Base-by-base conservation (phyloP, 2,888 invertebrate genomes). In the Ryuthela nishihirai region DNA sequence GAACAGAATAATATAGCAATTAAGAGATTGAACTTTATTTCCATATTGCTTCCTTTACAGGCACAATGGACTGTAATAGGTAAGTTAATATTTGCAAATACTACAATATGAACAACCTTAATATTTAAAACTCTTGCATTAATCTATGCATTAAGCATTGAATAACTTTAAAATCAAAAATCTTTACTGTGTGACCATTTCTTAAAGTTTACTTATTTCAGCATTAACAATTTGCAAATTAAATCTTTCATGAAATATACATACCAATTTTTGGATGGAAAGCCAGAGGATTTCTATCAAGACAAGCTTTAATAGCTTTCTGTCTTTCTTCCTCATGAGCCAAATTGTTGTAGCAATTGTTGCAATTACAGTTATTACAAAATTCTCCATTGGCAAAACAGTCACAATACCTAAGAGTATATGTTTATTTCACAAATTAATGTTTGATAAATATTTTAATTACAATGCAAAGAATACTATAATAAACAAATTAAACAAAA, bases 351-450 rank as follows among this genome's bases (percentile, higher is more conserved):
- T 84, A 90, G 74, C 99, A 99, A 77, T 95, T 94, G 74, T 85
- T 88, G 76, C 99, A 99, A 74, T 99, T 99, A 78, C 99, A 99
- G 75, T 85, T 78, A 75, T 90, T 87, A 78, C 99, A 99, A 77
- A 99, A 99, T 77, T 99, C 98, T 3, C 97, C 99, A 77, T 97
- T 98, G 4, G 99, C 98, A 80, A 99, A 99, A 74, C 99, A 99
- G 74, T 99, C 99, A 78, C 99, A 99, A 75, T 99, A 85, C 67
- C 83, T 83, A 72, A 7, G 65, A 65, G 54, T 34, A 52, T 49
- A 50, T 38, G 23, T 36, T 50, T 47, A 39, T 21, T 26, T 15
- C 18, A 26, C 15, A 26, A 43, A 36, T 39, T 23, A 41, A 23
- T 44, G 10, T 41, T 24, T 15, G 12, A 26, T 34, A 35, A 44